Base-by-base conservation (phyloP, 2,797 vertebrate genomes). In the Bryconaethiops microstoma region DNA sequence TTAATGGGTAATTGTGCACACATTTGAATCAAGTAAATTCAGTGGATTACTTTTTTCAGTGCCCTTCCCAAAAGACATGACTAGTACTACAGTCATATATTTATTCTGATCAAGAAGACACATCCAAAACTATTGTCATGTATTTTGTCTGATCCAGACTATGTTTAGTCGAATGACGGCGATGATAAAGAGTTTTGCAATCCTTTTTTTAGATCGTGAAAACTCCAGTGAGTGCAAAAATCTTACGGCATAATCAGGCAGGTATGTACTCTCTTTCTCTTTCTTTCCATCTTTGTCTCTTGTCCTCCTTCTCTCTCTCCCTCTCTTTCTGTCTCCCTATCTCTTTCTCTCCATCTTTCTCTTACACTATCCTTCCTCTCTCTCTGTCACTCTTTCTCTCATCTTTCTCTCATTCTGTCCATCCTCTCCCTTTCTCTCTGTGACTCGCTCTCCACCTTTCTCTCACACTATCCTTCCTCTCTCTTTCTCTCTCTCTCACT, bases 151-250 rank as follows among this genome's bases (percentile, higher is more conserved):
- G 8, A 57, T 21, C 39, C 25, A 12, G 19, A 2, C 9, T 39
- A 10, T 50, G 7, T 21, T 0, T 0, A 2, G 0, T 7, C 35
- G 21, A 73, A 4, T 19, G 42, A 25, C 8, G 67, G 65, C 69
- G 70, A 21, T 25, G 29, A 63, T 59, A 64, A 39, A 45, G 9
- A 55, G 1, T 10, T 52, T 39, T 86, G 48, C 60, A 45, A 12
- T 55, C 74, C 88, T 0, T 71, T 90, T 80, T 78, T 75, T 50
- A 97, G 96, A 94, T 86, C 80, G 92, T 92, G 83, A 95, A 93
- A 90, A 72, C 83, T 68, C 79, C 94, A 77, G 21, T 3, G 79
- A 89, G 83, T 73, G 89, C 86, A 14, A 92, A 90, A 83, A 87
- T 76, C 84, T 84, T 86, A 82, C 85, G 88, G 59, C 90, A 91